Base-by-base conservation (phyloP, 2,113 vertebrate species). In the Stomatorhinus ivindoensis region DNA sequence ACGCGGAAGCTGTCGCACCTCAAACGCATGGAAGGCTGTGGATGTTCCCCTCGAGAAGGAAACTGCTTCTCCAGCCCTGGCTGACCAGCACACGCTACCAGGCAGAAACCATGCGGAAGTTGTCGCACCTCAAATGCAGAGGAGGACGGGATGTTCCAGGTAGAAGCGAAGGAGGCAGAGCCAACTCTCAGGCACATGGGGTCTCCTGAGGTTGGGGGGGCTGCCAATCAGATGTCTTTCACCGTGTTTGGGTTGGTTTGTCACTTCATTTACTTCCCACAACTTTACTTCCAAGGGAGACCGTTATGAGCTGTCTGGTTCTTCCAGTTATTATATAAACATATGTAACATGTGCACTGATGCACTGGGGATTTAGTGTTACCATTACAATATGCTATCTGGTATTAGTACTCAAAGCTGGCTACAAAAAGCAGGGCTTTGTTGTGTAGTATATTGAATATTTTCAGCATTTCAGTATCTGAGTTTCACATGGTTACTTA, bases 1-100 rank as follows among this genome's bases (percentile, higher is more conserved):
- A 69, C 87, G 51, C 46, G 91, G 91, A 91, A 91, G 88, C n/a
- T n/a, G n/a, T n/a, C n/a, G n/a, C n/a, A n/a, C n/a, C n/a, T 19
- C 35, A 86, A 50, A 86, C 8, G 9, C 24, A 86, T 46, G 44
- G 31, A 85, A 48, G 42, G 21, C 24, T 24, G 10, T 48, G 83
- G 8, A 85, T 47, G n/a, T 85, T 85, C 24, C 42, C 46, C 13
- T 50, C 9, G 46, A 15, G 46, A 6, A 4, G 83, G 21, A 85
- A 50, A 85, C 46, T 50, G 83, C 11, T 50, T 85, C 10, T 85
- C 42, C 47, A 48, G 24, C 46, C 19, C n/a, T 85, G 46, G n/a
- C 46, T 15, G 21, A 85, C n/a, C 46, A 27, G 21, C 82, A 85
- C 24, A 21, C 11, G n/a, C 42, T 24, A 85, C 46, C 44, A 76